phyloP scores from a whole-genome alignment of 2,888 invertebrate genomes.

The Asteroscopus sphinx region DNA sequence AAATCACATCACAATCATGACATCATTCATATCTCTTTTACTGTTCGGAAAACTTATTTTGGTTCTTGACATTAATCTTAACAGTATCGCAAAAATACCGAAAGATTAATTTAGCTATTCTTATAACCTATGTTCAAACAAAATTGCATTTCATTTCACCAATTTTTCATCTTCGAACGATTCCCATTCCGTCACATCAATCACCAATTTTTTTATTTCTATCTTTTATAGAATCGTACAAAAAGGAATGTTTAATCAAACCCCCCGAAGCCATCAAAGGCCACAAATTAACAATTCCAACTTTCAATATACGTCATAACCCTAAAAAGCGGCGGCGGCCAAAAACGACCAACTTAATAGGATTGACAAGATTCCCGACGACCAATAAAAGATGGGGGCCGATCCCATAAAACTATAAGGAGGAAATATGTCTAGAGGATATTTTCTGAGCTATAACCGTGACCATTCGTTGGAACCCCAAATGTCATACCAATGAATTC shows the following conservation, averaged over 20 bases:
- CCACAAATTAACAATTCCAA: conserved; percentile 75
- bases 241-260: conserved; percentile 52
- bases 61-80: too few relatives aligned
- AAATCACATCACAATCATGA: too few relatives aligned
- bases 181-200: conserved; percentile 14
- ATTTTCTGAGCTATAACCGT: conserved; percentile 77
- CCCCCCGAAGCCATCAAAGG: conserved; percentile 61
- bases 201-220: not conserved
- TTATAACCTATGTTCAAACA: too few relatives aligned
- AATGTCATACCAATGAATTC: conserved; percentile 90
- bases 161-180: too few relatives aligned
- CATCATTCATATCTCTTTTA: too few relatives aligned
- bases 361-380: conserved; percentile 85
- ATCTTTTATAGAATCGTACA: conserved; percentile 42
- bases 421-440: conserved; percentile 82
- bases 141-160: too few relatives aligned
- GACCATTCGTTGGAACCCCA: conserved; percentile 82
- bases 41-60: too few relatives aligned
- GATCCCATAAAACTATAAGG: conserved; percentile 87
- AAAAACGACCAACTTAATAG: conserved; percentile 79
- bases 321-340: conserved; percentile 66
- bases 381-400: conserved; percentile 86
- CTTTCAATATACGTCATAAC: conserved; percentile 74
- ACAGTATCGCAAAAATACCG: too few relatives aligned
- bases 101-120: too few relatives aligned